Percentiles rank a stretch among this genome's conserved stretches.
These are phyloP conservation scores for Pammene aurita DNA, from an alignment of 2,888 invertebrate genomes.

Conservation along the genomic window DNA sequence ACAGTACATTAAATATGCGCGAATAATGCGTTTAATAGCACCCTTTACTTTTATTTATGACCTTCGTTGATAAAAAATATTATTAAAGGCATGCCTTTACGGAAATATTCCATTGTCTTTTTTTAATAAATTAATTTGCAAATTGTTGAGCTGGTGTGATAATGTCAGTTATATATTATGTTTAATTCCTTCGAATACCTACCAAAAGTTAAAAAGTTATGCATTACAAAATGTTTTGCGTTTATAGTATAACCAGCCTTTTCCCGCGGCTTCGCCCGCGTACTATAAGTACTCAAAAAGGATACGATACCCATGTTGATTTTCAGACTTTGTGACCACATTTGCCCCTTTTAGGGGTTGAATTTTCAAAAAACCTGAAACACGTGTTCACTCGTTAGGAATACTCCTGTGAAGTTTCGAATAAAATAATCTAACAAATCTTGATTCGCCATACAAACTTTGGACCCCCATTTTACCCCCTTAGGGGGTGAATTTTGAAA, in stretches of 20 bases:
- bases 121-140: conserved; percentile 61
- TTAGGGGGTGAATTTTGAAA: no score
- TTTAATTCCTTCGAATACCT: neutral
- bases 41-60: conserved; percentile 81
- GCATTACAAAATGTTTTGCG: neutral
- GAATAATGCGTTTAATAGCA: conserved; percentile 82
- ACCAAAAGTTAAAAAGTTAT: neutral
- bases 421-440: no score
- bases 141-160: conserved; percentile 38
- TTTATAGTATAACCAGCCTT: conserved; percentile 5
- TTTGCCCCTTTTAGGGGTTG: no score
- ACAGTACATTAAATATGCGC: conserved; percentile 81
- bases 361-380: no score
- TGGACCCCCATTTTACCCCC: no score
- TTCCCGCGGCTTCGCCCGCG: no score
- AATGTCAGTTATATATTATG: conserved; percentile 3
- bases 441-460: no score
- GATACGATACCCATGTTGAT: no score
- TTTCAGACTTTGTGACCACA: no score
- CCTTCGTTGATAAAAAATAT: conserved; percentile 73
- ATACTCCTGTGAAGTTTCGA: no score
- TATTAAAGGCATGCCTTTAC: conserved; percentile 73
- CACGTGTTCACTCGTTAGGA: no score
- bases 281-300: no score
- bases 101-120: conserved; percentile 70